These are phyloP conservation scores for Perithous albicinctus DNA, from an alignment of 2,888 invertebrate species.

Conservation along the genomic window DNA sequence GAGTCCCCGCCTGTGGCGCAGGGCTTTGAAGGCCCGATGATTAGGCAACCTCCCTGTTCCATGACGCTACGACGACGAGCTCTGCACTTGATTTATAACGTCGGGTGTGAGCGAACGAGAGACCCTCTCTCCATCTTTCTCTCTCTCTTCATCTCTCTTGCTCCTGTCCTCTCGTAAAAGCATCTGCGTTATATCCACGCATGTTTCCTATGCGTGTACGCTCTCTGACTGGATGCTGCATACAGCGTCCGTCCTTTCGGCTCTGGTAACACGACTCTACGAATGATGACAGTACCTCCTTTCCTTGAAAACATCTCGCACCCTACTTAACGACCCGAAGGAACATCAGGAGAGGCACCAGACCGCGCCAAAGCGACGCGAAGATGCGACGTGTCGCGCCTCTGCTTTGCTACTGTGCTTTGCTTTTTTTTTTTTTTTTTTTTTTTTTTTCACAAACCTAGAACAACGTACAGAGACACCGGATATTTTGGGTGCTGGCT, in stretches of 20 bases:
- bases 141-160: slow-evolving; percentile 17
- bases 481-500: slow-evolving; percentile 63
- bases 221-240: neutral
- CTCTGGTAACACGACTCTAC: slow-evolving; percentile 58
- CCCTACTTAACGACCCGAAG: slow-evolving; percentile 65
- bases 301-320: slow-evolving; percentile 64
- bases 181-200: slow-evolving; percentile 68
- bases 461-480: slow-evolving; percentile 48
- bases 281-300: slow-evolving; percentile 64
- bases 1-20: neutral
- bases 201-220: slow-evolving; percentile 20
- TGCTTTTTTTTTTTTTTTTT: too few relatives aligned
- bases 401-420: slow-evolving; percentile 64
- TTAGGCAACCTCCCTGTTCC: slow-evolving; percentile 64
- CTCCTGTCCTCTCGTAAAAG: slow-evolving; percentile 54
- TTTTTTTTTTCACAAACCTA: slow-evolving; percentile 43
- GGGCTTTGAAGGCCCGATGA: slow-evolving; percentile 59
- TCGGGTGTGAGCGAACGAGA: slow-evolving; percentile 66
- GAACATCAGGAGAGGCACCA: slow-evolving; percentile 43
- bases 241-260: slow-evolving; percentile 29
- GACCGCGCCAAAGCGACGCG: slow-evolving; percentile 45
- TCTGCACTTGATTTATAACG: slow-evolving; percentile 66
- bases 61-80: slow-evolving; percentile 59
- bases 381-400: slow-evolving; percentile 50
- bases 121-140: slow-evolving; percentile 20